These are phyloP conservation scores for Drosophila quinaria DNA, from an alignment of 2,888 invertebrate genomes.

Conservation along the genomic window DNA sequence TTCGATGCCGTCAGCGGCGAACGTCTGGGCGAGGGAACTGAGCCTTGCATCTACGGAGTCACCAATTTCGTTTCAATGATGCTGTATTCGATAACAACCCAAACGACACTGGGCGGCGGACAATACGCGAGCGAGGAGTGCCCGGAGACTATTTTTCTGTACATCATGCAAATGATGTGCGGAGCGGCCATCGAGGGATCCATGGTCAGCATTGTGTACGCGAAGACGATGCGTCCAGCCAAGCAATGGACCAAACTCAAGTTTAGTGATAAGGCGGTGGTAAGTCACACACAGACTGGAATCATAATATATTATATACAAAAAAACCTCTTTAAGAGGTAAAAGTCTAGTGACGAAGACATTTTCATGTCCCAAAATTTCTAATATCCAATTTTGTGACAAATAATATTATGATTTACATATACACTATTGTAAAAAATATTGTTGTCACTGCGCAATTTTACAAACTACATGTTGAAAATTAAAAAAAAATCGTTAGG, in stretches of 20 bases:
- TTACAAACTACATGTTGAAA: too few relatives aligned
- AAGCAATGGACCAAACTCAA: constrained; percentile 91
- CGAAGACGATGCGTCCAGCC: constrained; percentile 92
- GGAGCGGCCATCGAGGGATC: constrained; percentile 88
- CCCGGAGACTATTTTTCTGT: constrained; percentile 90
- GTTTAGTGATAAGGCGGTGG: constrained; percentile 92
- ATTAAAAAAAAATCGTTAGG: too few relatives aligned
- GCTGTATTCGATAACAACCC: constrained; percentile 95
- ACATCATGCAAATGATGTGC: constrained; percentile 92
- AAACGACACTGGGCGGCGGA: constrained; percentile 94
- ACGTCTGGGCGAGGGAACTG: constrained; percentile 85
- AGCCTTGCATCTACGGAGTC: constrained; percentile 88
- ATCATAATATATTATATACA: background rate
- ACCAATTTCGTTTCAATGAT: constrained; percentile 89
- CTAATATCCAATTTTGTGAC: too few relatives aligned
- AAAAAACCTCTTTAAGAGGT: too few relatives aligned
- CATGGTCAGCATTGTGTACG: constrained; percentile 89
- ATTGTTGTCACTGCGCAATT: too few relatives aligned
- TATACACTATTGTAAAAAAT: too few relatives aligned
- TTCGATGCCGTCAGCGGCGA: constrained; percentile 86
- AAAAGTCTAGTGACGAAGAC: too few relatives aligned
- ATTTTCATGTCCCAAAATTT: too few relatives aligned
- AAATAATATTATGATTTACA: too few relatives aligned
- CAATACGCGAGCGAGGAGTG: constrained; percentile 94
- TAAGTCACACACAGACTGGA: constrained; percentile 81